Conservation (phyloP, 2,113 vertebrate species). For the Numenius arquata region DNA sequence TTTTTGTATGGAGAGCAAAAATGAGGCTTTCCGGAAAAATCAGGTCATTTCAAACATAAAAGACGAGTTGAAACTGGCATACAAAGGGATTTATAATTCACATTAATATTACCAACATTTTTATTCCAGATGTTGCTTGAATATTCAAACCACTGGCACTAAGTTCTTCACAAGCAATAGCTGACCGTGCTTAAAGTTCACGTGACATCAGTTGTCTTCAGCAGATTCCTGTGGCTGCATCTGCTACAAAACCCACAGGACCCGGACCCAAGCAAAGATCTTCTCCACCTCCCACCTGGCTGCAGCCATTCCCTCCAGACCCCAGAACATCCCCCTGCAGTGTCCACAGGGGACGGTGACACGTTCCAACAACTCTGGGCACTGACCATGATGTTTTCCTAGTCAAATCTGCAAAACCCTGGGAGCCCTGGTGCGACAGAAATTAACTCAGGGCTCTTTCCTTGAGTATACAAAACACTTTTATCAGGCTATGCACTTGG, state of each 20-base stretch:
- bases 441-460: neutral
- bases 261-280: neutral
- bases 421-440: neutral
- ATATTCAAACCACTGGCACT: neutral
- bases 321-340: rapidly evolving
- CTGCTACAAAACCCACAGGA: neutral
- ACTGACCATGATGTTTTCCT: rapidly evolving
- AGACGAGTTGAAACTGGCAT: neutral
- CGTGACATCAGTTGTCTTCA: neutral
- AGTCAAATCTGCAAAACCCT: neutral
- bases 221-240: neutral
- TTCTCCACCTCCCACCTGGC: neutral
- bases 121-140: neutral
- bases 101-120: no score
- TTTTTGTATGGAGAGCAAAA: neutral
- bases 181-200: neutral
- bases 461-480: neutral
- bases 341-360: rapidly evolving
- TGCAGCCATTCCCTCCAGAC: neutral
- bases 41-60: neutral
- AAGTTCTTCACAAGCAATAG: neutral
- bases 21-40: neutral
- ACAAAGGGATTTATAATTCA: neutral
- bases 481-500: neutral
- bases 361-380: neutral